Conservation (phyloP, 2,113 vertebrate species). For the Notarius quadriscutis region DNA sequence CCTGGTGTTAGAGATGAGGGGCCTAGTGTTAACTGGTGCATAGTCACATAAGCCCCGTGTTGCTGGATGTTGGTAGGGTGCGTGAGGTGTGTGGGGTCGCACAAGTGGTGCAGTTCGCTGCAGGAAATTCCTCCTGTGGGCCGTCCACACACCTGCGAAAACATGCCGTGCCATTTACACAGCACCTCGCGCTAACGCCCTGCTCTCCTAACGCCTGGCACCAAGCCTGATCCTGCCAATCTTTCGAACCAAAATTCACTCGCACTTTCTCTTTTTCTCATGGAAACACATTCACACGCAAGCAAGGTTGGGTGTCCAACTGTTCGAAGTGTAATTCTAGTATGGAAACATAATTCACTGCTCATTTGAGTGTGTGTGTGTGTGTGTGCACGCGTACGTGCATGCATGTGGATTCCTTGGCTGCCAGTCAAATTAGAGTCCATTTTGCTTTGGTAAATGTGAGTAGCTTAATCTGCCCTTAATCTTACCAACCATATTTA, state of each 20-base stretch:
- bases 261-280: constrained; percentile 42
- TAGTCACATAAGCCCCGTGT: background rate
- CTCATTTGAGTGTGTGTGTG: background rate
- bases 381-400: background rate
- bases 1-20: constrained; percentile 22
- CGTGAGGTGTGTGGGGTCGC: constrained; percentile 33
- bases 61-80: constrained; percentile 12
- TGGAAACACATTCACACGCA: constrained; percentile 23
- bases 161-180: constrained; percentile 64
- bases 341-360: background rate
- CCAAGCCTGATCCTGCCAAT: constrained; percentile 18
- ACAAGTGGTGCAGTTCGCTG: constrained; percentile 26
- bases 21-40: background rate
- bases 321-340: constrained; percentile 1
- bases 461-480: background rate
- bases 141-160: constrained; percentile 77
- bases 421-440: background rate
- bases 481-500: background rate
- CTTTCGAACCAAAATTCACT: constrained; percentile 31
- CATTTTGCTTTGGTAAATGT: background rate
- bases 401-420: background rate
- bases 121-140: constrained; percentile 78
- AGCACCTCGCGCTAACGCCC: constrained; percentile 64
- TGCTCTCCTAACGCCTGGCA: constrained; percentile 24
- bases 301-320: background rate